These are phyloP conservation scores for Tetranychus piercei DNA, from an alignment of 2,888 invertebrate genomes.

Conservation along the genomic window DNA sequence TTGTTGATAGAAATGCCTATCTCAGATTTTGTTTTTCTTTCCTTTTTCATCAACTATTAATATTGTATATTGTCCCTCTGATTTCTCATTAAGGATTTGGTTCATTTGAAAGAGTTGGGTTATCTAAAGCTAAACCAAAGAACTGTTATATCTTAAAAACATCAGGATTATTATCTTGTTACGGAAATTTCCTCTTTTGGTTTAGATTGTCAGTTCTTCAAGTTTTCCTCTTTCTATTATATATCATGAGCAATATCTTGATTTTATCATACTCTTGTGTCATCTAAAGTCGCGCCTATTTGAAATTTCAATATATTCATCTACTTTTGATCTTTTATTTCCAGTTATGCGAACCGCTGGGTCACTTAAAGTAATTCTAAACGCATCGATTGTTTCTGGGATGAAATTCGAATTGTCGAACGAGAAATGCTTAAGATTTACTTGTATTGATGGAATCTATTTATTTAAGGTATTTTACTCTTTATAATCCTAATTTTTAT, in stretches of 20 bases:
- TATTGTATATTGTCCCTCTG: background rate
- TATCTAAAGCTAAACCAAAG: too few species aligned
- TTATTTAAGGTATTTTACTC: constrained; percentile 18
- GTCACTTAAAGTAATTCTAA: constrained; percentile 68
- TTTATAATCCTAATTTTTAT: background rate
- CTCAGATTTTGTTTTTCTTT: background rate
- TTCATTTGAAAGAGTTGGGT: too few species aligned
- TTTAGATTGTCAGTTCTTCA: too few species aligned
- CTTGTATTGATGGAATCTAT: constrained; percentile 22
- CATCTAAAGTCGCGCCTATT: background rate
- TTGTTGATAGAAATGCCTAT: background rate
- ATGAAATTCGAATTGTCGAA: constrained; percentile 24
- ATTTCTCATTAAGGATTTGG: too few species aligned
- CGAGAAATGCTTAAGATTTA: constrained; percentile 21
- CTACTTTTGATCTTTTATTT: constrained; percentile 10
- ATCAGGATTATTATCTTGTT: too few species aligned
- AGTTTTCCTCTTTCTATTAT: too few species aligned
- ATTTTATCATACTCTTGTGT: too few species aligned
- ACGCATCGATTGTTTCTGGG: constrained; percentile 54
- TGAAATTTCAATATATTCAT: background rate
- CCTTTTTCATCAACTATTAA: background rate
- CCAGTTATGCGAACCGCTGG: constrained; percentile 68
- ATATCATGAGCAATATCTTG: too few species aligned
- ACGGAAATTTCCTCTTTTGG: too few species aligned
- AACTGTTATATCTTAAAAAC: background rate